phyloP scores from a whole-genome alignment of 2,888 invertebrate species.

The Elmis aenea region DNA sequence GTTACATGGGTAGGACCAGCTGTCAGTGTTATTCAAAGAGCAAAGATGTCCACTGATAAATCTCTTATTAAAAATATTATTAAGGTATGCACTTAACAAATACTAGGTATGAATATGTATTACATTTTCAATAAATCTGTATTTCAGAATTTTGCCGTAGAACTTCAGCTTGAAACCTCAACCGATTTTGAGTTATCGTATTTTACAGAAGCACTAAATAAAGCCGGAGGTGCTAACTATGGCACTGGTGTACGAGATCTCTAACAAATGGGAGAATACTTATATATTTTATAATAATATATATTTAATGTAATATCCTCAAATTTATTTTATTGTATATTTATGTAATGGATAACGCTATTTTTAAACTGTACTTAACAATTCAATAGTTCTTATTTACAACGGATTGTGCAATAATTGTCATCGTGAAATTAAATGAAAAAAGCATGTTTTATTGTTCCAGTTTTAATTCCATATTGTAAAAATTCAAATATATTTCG shows the following conservation, averaged over 20 bases:
- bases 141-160: slow-evolving; percentile 72
- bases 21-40: slow-evolving; percentile 71
- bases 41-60: slow-evolving; percentile 79
- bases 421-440: too few species aligned
- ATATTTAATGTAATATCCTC: too few species aligned
- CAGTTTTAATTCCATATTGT: too few species aligned
- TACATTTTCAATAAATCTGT: slow-evolving; percentile 10
- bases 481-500: too few species aligned
- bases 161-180: slow-evolving; percentile 64
- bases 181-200: slow-evolving; percentile 65
- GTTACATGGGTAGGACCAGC: slow-evolving; percentile 72
- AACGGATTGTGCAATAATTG: neutral
- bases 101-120: slow-evolving; percentile 2
- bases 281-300: too few species aligned
- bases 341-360: too few species aligned
- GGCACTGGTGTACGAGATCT: slow-evolving; percentile 69
- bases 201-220: slow-evolving; percentile 63
- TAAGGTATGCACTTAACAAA: slow-evolving; percentile 43
- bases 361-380: too few species aligned
- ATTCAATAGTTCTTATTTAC: too few species aligned
- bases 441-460: too few species aligned
- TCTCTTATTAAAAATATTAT: slow-evolving; percentile 71
- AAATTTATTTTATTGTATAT: too few species aligned
- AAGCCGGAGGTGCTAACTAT: slow-evolving; percentile 76
- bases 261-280: too few species aligned